phyloP scores from a whole-genome alignment of 53 echinoderm and acorn worm genomes.

The Paelopatides confundens region DNA sequence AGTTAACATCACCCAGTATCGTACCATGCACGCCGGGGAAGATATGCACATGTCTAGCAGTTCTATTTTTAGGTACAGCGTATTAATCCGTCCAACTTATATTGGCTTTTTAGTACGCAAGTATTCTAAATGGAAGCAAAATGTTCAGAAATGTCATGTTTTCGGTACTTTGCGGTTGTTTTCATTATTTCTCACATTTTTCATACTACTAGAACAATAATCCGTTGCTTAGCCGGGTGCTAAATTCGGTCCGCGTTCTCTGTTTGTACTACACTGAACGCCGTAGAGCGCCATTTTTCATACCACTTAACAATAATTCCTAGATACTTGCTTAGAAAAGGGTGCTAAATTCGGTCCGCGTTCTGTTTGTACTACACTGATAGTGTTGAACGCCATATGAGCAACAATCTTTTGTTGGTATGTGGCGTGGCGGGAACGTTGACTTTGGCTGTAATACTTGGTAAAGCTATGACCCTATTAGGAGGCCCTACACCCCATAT shows the following conservation, averaged over 20 bases:
- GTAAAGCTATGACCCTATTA: slow-evolving; percentile 35
- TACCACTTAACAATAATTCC: too few relatives aligned
- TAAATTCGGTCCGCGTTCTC: slow-evolving; percentile 35
- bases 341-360: slow-evolving; percentile 41
- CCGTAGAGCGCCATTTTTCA: slow-evolving; percentile 19
- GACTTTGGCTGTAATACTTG: neutral
- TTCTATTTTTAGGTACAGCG: slow-evolving; percentile 46
- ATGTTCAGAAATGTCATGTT: neutral
- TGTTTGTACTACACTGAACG: neutral
- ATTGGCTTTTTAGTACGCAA: neutral
- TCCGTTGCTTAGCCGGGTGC: neutral
- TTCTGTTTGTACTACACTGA: neutral
- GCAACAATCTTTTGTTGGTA: slow-evolving; percentile 50
- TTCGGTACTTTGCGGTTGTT: neutral
- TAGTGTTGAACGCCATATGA: slow-evolving; percentile 33
- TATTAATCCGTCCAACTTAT: slow-evolving; percentile 42
- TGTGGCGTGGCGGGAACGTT: slow-evolving; percentile 40
- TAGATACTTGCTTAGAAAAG: neutral
- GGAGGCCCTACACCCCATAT: neutral
- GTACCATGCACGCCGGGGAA: slow-evolving; percentile 55
- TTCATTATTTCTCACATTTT: neutral
- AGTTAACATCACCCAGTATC: slow-evolving; percentile 42
- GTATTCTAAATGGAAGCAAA: neutral
- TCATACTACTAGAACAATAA: neutral
- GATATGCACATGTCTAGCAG: slow-evolving; percentile 40